Evolutionary conservation across 2,888 invertebrate species (phyloP).

Genomic region (Pterostichus madidus): DNA sequence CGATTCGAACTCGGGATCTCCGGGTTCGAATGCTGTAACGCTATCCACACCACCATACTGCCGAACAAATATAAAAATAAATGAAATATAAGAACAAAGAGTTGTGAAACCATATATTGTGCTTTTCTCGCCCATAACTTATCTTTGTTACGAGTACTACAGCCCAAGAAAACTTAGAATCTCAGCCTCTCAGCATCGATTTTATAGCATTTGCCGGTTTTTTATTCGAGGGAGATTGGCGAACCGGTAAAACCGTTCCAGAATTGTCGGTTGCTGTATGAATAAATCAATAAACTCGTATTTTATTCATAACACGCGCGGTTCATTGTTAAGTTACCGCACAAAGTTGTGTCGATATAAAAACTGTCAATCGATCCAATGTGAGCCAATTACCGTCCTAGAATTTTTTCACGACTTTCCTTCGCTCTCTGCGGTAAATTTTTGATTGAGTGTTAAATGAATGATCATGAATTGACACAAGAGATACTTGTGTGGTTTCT

Average conservation of each 20-base stretch:
- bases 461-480: not conserved
- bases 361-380: constrained; percentile 40
- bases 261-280: constrained; percentile 48
- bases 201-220: constrained; percentile 39
- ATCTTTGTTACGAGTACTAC: not conserved
- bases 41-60: no score
- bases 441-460: constrained; percentile 11
- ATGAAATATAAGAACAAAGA: not conserved
- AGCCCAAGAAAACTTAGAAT: constrained; percentile 12
- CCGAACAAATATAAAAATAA: not conserved
- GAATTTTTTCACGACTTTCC: not conserved
- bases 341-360: constrained; percentile 44
- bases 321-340: constrained; percentile 44
- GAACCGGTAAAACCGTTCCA: constrained; percentile 50
- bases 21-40: no score
- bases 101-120: not conserved
- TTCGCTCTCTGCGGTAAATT: not conserved
- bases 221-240: constrained; percentile 22
- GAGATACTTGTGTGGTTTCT: not conserved
- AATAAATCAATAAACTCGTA: constrained; percentile 53
- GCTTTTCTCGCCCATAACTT: not conserved
- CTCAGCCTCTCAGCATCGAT: constrained; percentile 24
- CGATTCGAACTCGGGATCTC: no score
- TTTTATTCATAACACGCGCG: constrained; percentile 47
- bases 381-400: not conserved